Evolutionary conservation across 2,797 vertebrate genomes (phyloP).

Genomic region (Odontamblyopus lacepedii): DNA sequence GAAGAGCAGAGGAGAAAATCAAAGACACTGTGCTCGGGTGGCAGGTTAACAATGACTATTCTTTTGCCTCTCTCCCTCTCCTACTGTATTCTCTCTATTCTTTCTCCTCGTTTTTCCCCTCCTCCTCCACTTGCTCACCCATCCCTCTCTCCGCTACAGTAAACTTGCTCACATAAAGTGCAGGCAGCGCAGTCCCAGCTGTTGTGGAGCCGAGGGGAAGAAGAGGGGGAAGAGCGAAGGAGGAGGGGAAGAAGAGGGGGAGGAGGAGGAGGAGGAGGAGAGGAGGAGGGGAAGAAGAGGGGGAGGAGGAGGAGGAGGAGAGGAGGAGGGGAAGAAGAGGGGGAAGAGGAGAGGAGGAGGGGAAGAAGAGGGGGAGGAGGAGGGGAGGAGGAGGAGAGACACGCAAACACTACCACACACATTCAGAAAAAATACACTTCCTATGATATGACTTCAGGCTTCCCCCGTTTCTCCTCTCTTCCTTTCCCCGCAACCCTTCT

Average conservation of each 20-base stretch:
- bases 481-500: background rate
- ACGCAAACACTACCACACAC: too few relatives aligned
- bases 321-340: background rate
- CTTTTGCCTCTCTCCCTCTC: constrained; percentile 41
- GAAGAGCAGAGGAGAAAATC: background rate
- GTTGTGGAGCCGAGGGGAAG: background rate
- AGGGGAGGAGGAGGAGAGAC: too few relatives aligned
- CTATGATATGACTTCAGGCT: constrained; percentile 29
- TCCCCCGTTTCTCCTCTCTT: background rate
- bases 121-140: constrained; percentile 53
- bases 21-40: constrained; percentile 41
- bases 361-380: background rate
- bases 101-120: constrained; percentile 27
- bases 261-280: too few relatives aligned
- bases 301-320: too few relatives aligned
- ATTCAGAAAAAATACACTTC: constrained; percentile 11
- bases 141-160: constrained; percentile 58
- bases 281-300: background rate
- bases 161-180: constrained; percentile 24
- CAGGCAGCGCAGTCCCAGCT: constrained; percentile 8
- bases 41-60: constrained; percentile 60
- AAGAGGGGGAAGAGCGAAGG: background rate
- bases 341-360: background rate
- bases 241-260: too few relatives aligned
- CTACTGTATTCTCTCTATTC: constrained; percentile 31